These are phyloP conservation scores for Oscheius sp. DNA, from an alignment of 2,888 invertebrate genomes.

Conservation along the genomic window DNA sequence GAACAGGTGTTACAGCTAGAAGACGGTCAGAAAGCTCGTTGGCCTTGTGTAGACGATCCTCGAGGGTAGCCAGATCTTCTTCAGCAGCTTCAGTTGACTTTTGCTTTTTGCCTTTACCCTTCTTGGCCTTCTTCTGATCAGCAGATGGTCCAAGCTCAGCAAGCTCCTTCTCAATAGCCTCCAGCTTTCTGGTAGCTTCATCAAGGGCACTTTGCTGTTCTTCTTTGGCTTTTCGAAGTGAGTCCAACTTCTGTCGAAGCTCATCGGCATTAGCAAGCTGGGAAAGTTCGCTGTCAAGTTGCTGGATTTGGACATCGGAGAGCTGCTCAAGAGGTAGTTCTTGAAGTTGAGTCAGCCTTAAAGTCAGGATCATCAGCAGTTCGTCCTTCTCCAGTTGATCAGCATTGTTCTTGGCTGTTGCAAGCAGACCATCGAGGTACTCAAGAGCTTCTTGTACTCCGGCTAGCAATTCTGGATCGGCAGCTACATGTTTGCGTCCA, in stretches of 20 bases:
- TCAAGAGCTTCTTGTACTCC: constrained; percentile 32
- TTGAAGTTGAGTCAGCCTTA: constrained; percentile 50
- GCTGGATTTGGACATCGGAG: constrained; percentile 26
- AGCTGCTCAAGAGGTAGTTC: constrained; percentile 41
- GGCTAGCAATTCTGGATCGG: constrained; percentile 37
- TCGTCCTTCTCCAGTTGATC: constrained; percentile 50
- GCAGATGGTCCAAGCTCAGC: constrained; percentile 38
- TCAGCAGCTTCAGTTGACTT: constrained; percentile 1
- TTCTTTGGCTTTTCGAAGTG: constrained; percentile 44
- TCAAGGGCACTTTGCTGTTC: constrained; percentile 26
- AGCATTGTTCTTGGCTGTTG: constrained; percentile 45
- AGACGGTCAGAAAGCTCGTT: constrained; percentile 29
- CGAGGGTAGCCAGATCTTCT: constrained; percentile 15
- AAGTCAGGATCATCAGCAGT: constrained; percentile 43
- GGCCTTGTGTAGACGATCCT: constrained; percentile 24
- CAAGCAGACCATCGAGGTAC: constrained; percentile 45
- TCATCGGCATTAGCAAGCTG: constrained; percentile 47
- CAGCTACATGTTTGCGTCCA: constrained; percentile 46
- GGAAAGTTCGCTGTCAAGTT: constrained; percentile 41
- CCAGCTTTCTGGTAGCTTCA: constrained; percentile 24
- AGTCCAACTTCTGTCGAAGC: constrained; percentile 43
- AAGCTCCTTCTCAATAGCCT: constrained; percentile 41
- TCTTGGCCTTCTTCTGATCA: constrained; percentile 36
- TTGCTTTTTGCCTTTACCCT: constrained; percentile 34
- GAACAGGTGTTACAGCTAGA: constrained; percentile 13